Percentiles rank a stretch among this genome's conserved stretches.
Evolutionary conservation across 2,888 invertebrate species (phyloP).

Genomic region (Caenorhabditis zanzibari): DNA sequence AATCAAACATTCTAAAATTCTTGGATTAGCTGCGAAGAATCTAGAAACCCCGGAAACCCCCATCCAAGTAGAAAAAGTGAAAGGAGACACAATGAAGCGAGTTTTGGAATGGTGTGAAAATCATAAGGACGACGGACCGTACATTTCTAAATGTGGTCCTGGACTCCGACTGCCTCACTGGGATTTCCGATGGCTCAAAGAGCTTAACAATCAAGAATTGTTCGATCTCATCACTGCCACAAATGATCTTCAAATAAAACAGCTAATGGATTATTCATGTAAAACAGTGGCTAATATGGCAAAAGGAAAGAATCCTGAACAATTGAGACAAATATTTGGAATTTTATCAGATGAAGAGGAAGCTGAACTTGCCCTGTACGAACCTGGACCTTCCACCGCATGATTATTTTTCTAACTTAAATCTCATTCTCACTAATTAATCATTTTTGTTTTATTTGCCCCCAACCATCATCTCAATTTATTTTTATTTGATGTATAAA

Average conservation of each 20-base stretch:
- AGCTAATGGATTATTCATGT: constrained; percentile 43
- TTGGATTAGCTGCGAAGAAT: constrained; percentile 5
- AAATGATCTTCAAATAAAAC: constrained; percentile 29
- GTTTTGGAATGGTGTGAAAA: constrained; percentile 34
- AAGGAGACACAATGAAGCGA: constrained; percentile 18
- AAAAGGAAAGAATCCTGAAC: constrained; percentile 40
- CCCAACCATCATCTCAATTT: not conserved
- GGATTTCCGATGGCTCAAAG: constrained; percentile 36
- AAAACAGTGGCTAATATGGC: constrained; percentile 53
- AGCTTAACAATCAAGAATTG: constrained; percentile 10
- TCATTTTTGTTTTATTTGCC: not conserved
- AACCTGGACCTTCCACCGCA: constrained; percentile 33
- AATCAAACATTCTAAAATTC: constrained; percentile 10
- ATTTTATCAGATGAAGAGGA: constrained; percentile 44
- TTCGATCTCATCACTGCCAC: constrained; percentile 31
- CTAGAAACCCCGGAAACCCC: constrained; percentile 1
- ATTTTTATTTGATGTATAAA: not conserved
- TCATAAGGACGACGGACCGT: constrained; percentile 30
- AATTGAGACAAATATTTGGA: constrained; percentile 35
- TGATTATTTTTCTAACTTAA: not conserved
- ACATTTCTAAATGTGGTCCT: constrained; percentile 25
- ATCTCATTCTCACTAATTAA: not conserved
- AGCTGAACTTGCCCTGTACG: constrained; percentile 33
- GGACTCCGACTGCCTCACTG: constrained; percentile 27
- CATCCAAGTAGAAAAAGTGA: constrained; percentile 33